Percentiles rank a stretch among this genome's conserved stretches.
Conservation (phyloP, 2,797 vertebrate genomes). For the Nasua narica region DNA sequence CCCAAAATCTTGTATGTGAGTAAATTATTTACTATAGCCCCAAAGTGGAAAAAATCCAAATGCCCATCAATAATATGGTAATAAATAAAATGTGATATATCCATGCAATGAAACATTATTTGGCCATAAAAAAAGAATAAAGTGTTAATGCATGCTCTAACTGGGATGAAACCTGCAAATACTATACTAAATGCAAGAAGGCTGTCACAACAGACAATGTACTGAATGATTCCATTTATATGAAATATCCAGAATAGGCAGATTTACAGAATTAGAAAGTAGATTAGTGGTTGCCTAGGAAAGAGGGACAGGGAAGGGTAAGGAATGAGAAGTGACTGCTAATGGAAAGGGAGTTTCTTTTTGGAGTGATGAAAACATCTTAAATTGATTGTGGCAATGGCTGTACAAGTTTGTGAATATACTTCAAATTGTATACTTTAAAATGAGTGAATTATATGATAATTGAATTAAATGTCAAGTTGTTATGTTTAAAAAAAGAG, state of each 20-base stretch:
- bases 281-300: neutral
- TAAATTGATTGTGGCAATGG: neutral
- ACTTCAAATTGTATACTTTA: neutral
- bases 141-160: neutral
- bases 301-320: rapidly evolving
- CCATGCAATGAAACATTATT: neutral
- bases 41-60: neutral
- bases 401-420: neutral
- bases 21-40: neutral
- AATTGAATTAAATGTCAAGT: neutral
- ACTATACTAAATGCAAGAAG: neutral
- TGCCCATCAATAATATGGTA: neutral
- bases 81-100: neutral
- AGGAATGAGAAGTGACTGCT: neutral
- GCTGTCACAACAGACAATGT: neutral
- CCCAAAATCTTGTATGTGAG: neutral
- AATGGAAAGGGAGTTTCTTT: neutral
- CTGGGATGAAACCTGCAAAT: neutral
- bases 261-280: neutral
- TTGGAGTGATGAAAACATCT: neutral
- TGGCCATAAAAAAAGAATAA: neutral
- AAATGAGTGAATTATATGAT: neutral
- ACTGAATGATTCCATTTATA: neutral
- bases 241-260: neutral
- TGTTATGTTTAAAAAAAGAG: neutral